Evolutionary conservation across 2,888 invertebrate genomes (phyloP).

Genomic region (Cheilosia pagana): DNA sequence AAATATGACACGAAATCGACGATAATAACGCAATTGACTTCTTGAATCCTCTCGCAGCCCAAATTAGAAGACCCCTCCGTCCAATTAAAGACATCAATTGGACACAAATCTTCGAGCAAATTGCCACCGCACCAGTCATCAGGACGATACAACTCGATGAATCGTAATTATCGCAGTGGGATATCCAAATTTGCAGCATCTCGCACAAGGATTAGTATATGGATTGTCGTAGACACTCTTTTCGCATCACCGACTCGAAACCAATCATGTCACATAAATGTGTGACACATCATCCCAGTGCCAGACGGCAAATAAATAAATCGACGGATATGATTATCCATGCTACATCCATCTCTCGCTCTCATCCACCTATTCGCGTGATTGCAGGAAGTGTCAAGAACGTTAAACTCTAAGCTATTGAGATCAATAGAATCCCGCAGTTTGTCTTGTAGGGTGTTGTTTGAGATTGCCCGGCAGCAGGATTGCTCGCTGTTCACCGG

Average conservation of each 20-base stretch:
- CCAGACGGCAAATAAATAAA: constrained; percentile 67
- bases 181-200: constrained; percentile 36
- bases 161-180: constrained; percentile 73
- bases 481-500: constrained; percentile 65
- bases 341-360: constrained; percentile 48
- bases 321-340: constrained; percentile 74
- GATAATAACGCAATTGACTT: constrained; percentile 66
- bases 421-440: constrained; percentile 72
- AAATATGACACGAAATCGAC: constrained; percentile 43
- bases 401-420: constrained; percentile 65
- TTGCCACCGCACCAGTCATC: constrained; percentile 47
- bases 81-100: constrained; percentile 69
- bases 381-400: constrained; percentile 75
- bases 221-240: constrained; percentile 45
- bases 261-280: constrained; percentile 73
- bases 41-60: constrained; percentile 66
- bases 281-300: constrained; percentile 59
- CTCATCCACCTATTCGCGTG: constrained; percentile 42
- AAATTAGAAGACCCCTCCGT: constrained; percentile 70
- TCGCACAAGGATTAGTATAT: constrained; percentile 47
- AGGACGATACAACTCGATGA: constrained; percentile 66
- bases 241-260: constrained; percentile 41
- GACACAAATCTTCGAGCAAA: constrained; percentile 52
- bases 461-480: constrained; percentile 66
- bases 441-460: constrained; percentile 41